Base-by-base conservation (phyloP, 2,113 vertebrate genomes). In the Lampris incognitus region DNA sequence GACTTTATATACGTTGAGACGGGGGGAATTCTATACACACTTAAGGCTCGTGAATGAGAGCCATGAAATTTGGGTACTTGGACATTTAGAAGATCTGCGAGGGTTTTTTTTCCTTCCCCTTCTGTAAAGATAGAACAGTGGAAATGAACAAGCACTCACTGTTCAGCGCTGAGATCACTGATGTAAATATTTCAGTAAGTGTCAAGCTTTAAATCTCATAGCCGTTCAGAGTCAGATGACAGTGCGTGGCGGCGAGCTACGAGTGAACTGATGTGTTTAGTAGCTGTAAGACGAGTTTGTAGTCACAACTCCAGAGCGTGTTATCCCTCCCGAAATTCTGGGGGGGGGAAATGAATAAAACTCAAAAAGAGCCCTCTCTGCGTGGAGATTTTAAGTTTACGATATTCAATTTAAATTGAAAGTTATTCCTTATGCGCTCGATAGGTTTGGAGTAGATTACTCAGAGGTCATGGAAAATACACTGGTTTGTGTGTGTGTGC, bases 91-190 rank as follows among this genome's bases (percentile, higher is more conserved):
- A 13, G 56, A 37, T 66, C 63, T 9, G 46, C 41, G 4, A n/a
- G 79, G 62, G 24, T 24, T 24, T 24, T 24, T 24, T 24, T 24
- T 24, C 39, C 79, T 90, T 78, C 89, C 85, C 89, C 56, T 66
- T 69, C 44, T 54, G 69, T 38, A 42, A 86, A 70, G 74, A 89
- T 74, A 65, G 69, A 74, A 66, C 63, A 70, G 67, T 87, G 81
- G 71, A 79, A 89, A 80, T 69, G 58, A 8, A 81, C 71, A 78
- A 80, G 71, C 76, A 48, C 11, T 55, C 56, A 63, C 66, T 75
- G 72, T 85, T 24, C 0, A 66, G 67, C 64, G 62, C 24, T 24
- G 64, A 61, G 79, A 77, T 64, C 9, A 56, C 62, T 24, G 24
- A 24, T 24, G 24, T 24, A 24, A 24, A 24, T 24, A 24, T 24